Evolutionary conservation across 2,113 vertebrate genomes (phyloP), one percentile per base, ranked within the genome.

Genomic region (Apteryx owenii): DNA sequence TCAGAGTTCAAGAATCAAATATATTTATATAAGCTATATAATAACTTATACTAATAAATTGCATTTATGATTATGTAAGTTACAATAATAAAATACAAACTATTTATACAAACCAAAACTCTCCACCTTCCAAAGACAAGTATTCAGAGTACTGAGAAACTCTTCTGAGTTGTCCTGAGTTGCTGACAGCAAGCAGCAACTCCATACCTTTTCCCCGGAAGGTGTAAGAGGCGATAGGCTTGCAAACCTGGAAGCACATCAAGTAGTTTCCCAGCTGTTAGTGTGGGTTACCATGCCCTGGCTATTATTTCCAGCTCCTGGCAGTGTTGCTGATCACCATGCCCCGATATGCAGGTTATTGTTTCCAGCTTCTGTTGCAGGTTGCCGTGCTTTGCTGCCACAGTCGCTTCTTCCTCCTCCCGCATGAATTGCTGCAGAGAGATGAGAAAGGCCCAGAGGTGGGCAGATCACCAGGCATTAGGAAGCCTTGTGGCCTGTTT

Each of bases 291-390:
- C 71, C 5, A 2, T 93, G 93, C 75, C 91, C 91, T 61, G 40
- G 44, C 22, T 68, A 25, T 68, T 87, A 92, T 79, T 2, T 1
- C 48, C 3, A 6, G 70, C 66, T 96, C 48, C 33, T 0, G 17
- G 72, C 54, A 81, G 64, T 84, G 88, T 40, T 84, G 44, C 62
- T 82, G 96, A 82, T 94, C 91, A 61, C 71, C 54, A 8, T 95
- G 93, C 85, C 79, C 95, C 81, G 64, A 13, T 65, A 36, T 51
- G 51, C 84, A 94, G 46, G 50, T 66, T 77, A 40, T 75, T 92
- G 91, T 73, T 93, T 87, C 75, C 88, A 95, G 89, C 96, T 96
- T 94, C 89, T 94, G 89, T 89, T 80, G 87, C 51, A 38, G 7
- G 1, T 64, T 53, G 62, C 69, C 1, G 0, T 11, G 83, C 56